Percentiles rank a stretch among this genome's conserved stretches.
These are phyloP conservation scores for Aselliscus stoliczkanus DNA, from an alignment of 2,797 vertebrate genomes.

Conservation along the genomic window DNA sequence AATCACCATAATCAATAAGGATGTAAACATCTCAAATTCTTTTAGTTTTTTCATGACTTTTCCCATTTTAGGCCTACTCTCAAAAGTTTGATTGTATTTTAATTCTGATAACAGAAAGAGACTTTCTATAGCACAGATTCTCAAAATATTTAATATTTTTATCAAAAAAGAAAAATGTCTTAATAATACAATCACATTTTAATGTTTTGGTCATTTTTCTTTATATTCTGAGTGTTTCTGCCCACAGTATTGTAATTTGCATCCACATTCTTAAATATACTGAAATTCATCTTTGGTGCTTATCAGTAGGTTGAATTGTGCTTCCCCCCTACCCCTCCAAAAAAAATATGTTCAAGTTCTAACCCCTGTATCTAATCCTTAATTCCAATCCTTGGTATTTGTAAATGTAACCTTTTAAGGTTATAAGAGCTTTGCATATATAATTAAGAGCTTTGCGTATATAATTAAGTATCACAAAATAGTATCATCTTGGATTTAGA, in stretches of 20 bases:
- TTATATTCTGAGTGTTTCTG: background rate
- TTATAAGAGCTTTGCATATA: too few relatives aligned
- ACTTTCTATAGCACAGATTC: background rate
- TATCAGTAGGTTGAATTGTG: background rate
- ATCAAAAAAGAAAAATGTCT: background rate
- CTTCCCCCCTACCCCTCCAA: accelerated
- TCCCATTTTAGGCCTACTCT: slow-evolving; percentile 1
- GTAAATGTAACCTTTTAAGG: background rate
- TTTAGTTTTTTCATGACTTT: background rate
- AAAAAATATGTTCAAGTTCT: background rate
- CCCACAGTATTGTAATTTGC: background rate
- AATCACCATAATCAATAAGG: background rate
- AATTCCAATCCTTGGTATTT: background rate
- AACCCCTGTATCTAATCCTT: background rate
- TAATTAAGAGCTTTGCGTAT: background rate
- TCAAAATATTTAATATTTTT: background rate
- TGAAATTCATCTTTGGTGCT: background rate
- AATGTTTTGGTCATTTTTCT: background rate
- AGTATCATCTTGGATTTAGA: background rate
- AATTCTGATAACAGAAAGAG: background rate
- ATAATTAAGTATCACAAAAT: background rate
- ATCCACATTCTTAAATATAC: background rate
- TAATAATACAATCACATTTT: background rate
- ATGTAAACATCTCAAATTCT: background rate
- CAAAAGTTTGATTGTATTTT: background rate